phyloP scores from a whole-genome alignment of 2,113 vertebrate genomes.

The Saimiri boliviensis region DNA sequence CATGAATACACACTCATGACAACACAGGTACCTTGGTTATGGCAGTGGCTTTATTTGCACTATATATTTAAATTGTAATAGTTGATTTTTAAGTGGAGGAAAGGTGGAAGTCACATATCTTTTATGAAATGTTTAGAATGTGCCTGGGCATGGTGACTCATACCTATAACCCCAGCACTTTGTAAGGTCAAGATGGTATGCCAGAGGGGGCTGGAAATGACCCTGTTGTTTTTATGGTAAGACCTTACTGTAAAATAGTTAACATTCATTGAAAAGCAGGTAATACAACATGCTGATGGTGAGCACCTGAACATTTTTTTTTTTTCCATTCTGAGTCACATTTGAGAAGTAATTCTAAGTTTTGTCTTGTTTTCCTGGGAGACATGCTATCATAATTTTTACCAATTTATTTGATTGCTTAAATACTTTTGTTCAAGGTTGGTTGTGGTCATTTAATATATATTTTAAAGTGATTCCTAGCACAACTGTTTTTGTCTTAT shows the following conservation, averaged over 20 bases:
- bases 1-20: too few species aligned
- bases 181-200: neutral
- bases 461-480: neutral
- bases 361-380: neutral
- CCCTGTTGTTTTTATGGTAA: neutral
- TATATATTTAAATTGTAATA: too few species aligned
- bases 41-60: too few species aligned
- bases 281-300: neutral
- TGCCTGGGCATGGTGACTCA: too few species aligned
- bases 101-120: too few species aligned
- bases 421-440: slow-evolving; percentile 47
- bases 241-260: neutral
- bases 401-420: slow-evolving; percentile 53
- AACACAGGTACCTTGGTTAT: too few species aligned
- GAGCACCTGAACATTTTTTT: neutral
- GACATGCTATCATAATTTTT: neutral
- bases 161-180: too few species aligned
- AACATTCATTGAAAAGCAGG: neutral
- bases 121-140: too few species aligned
- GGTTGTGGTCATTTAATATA: neutral
- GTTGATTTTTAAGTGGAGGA: too few species aligned
- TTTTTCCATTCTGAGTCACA: neutral
- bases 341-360: slow-evolving; percentile 1
- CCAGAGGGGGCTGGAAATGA: fast-evolving
- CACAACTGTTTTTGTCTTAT: neutral